These are phyloP conservation scores for Catocala fraxini DNA, from an alignment of 2,888 invertebrate genomes.

Conservation along the genomic window DNA sequence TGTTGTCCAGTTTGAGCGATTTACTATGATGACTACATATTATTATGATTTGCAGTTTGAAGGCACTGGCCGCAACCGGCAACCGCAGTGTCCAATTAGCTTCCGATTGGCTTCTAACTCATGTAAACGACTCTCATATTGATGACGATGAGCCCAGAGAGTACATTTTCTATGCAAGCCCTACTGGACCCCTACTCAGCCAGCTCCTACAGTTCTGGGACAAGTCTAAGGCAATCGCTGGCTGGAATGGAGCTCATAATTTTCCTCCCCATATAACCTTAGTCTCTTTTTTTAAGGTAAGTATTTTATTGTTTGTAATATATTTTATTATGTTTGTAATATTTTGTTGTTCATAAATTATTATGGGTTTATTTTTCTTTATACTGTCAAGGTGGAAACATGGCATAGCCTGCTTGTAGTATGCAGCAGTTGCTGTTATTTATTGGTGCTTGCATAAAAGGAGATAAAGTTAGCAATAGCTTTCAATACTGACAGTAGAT, in stretches of 20 bases:
- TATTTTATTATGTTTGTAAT: neutral
- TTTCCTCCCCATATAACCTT: constrained; percentile 96
- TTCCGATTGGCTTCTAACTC: constrained; percentile 96
- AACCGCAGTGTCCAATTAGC: constrained; percentile 95
- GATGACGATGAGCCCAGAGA: constrained; percentile 93
- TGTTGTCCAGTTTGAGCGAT: too few species aligned
- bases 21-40: too few species aligned
- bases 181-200: constrained; percentile 91
- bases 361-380: too few species aligned
- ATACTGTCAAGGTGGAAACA: too few species aligned
- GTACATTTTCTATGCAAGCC: constrained; percentile 95
- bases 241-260: constrained; percentile 97
- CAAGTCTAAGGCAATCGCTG: constrained; percentile 91
- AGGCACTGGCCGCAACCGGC: constrained; percentile 96
- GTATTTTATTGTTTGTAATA: neutral
- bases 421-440: too few species aligned
- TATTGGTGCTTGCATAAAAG: too few species aligned
- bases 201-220: constrained; percentile 93
- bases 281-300: constrained; percentile 95
- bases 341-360: too few species aligned
- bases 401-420: too few species aligned
- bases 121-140: constrained; percentile 94
- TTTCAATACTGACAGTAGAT: too few species aligned
- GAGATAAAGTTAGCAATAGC: too few species aligned
- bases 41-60: constrained; percentile 90